Evolutionary conservation across 2,888 invertebrate genomes (phyloP).

Genomic region (Sesamia inferens): DNA sequence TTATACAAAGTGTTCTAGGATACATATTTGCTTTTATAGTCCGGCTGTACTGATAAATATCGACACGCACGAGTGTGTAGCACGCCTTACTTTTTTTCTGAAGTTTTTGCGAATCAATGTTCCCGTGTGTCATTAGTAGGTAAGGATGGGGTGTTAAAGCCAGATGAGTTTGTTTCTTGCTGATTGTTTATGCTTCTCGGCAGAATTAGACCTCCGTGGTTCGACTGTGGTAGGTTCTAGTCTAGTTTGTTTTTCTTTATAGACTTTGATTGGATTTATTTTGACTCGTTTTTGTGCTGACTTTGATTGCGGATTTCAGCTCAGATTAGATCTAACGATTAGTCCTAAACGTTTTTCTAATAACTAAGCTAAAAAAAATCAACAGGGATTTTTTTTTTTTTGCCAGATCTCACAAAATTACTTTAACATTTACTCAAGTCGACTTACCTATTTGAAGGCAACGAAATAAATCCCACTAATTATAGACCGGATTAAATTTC

Average conservation of each 20-base stretch:
- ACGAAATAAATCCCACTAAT: slow-evolving; percentile 6
- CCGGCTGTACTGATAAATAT: background rate
- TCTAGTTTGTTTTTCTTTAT: slow-evolving; percentile 55
- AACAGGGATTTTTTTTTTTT: slow-evolving; percentile 11
- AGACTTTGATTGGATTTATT: slow-evolving; percentile 51
- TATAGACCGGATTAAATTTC: background rate
- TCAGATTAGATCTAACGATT: slow-evolving; percentile 37
- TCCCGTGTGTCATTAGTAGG: slow-evolving; percentile 73
- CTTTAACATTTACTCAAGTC: background rate
- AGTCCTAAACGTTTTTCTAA: slow-evolving; percentile 28
- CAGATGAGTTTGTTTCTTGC: slow-evolving; percentile 76
- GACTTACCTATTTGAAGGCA: background rate
- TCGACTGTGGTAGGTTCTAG: slow-evolving; percentile 43
- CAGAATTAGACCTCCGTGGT: slow-evolving; percentile 66
- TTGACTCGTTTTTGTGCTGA: slow-evolving; percentile 52
- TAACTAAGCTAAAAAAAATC: slow-evolving; percentile 8
- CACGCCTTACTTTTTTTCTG: slow-evolving; percentile 72
- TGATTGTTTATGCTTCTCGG: slow-evolving; percentile 72
- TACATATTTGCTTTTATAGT: background rate
- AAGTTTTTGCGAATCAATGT: slow-evolving; percentile 81
- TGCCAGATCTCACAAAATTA: background rate
- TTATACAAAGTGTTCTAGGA: background rate
- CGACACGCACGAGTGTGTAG: background rate
- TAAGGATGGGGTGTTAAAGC: slow-evolving; percentile 70
- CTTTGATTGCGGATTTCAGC: slow-evolving; percentile 40